phyloP scores from a whole-genome alignment of 2,797 vertebrate genomes.

The Meda fulgida region DNA sequence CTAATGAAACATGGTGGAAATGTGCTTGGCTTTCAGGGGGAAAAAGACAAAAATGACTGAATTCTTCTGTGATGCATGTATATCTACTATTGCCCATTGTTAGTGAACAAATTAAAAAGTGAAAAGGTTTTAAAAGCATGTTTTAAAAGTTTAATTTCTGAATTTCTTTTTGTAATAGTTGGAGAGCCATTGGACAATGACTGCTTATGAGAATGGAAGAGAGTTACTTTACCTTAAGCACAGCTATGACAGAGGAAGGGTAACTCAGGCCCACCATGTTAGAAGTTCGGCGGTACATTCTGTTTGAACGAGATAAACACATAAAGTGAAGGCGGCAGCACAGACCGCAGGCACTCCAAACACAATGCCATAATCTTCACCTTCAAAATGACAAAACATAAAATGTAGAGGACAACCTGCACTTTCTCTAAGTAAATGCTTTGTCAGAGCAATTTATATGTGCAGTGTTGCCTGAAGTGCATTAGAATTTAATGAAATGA shows the following conservation, averaged over 20 bases:
- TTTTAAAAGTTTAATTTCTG: neutral
- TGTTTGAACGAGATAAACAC: constrained; percentile 77
- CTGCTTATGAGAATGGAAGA: neutral
- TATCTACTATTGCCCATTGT: neutral
- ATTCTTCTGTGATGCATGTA: neutral
- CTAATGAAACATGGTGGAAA: neutral
- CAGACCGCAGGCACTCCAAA: constrained; percentile 4
- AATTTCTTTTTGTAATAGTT: neutral
- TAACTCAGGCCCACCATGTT: constrained; percentile 99
- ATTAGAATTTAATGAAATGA: constrained; percentile 26
- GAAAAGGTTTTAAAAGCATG: neutral
- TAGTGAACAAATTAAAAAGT: neutral
- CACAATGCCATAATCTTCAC: constrained; percentile 20
- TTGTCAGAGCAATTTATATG: constrained; percentile 41
- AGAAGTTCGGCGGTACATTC: constrained; percentile 98
- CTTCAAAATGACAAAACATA: constrained; percentile 5
- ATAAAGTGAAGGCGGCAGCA: neutral
- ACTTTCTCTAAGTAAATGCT: constrained; percentile 11
- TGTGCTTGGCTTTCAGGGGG: neutral
- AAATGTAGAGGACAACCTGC: constrained; percentile 9
- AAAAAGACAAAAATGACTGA: neutral
- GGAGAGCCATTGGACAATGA: neutral
- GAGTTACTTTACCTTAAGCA: constrained; percentile 87
- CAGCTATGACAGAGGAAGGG: constrained; percentile 91
- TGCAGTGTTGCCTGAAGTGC: constrained; percentile 20